A percentile compares a stretch with the other conserved stretches of the same genome.
Conservation (phyloP, 2,113 vertebrate genomes). For the Sardina pilchardus region DNA sequence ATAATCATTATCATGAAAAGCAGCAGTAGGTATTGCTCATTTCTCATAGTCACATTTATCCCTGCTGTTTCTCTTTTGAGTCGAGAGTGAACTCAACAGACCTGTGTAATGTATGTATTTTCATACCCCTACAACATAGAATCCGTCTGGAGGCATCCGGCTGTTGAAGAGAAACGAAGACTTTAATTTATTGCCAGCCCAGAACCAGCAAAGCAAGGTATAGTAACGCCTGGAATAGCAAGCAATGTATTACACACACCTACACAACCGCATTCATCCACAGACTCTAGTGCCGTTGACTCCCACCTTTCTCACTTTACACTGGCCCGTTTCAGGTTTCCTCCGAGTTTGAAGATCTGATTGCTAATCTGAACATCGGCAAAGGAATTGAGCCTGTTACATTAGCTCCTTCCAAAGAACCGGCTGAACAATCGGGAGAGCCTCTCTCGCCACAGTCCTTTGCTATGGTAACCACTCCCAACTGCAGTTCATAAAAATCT, state of each 20-base stretch:
- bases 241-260: background rate
- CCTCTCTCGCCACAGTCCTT: slow-evolving; percentile 94
- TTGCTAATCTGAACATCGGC: slow-evolving; percentile 84
- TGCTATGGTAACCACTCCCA: slow-evolving; percentile 78
- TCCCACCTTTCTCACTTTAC: background rate
- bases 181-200: slow-evolving; percentile 41
- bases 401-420: slow-evolving; percentile 52
- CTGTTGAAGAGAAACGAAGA: slow-evolving; percentile 76
- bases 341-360: slow-evolving; percentile 83
- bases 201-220: slow-evolving; percentile 66
- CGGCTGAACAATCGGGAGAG: slow-evolving; percentile 69
- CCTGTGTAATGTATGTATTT: background rate
- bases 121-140: slow-evolving; percentile 7
- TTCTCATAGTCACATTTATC: background rate
- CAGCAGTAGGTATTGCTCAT: background rate
- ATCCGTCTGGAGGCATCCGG: slow-evolving; percentile 57
- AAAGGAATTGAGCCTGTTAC: slow-evolving; percentile 71
- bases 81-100: background rate
- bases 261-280: background rate
- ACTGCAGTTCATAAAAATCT: background rate
- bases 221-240: background rate
- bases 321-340: slow-evolving; percentile 62
- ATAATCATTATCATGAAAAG: background rate
- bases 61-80: background rate
- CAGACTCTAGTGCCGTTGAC: background rate